Evolutionary conservation across 2,888 invertebrate genomes (phyloP).

Genomic region (Limnephilus auricula): DNA sequence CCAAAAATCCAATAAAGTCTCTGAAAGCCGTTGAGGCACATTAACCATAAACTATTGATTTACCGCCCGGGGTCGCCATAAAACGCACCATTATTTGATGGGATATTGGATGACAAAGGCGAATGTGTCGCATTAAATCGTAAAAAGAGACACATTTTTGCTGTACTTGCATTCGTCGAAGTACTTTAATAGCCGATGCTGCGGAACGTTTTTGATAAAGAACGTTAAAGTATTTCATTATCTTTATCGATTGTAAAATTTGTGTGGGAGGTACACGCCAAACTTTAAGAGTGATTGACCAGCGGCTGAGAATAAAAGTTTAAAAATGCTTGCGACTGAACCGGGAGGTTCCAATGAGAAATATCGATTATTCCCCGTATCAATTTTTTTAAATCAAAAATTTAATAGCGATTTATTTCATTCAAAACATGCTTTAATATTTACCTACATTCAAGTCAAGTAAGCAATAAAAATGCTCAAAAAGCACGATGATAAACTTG

Average conservation of each 20-base stretch:
- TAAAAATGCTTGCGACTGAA: no score
- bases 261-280: no score
- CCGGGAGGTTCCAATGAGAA: no score
- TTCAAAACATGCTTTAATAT: no score
- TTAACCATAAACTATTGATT: slow-evolving; percentile 29
- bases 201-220: neutral
- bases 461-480: no score
- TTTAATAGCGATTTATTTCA: no score
- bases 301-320: no score
- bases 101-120: slow-evolving; percentile 32
- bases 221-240: neutral
- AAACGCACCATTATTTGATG: slow-evolving; percentile 19
- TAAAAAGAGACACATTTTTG: neutral
- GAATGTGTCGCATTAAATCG: slow-evolving; percentile 1
- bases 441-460: no score
- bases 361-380: no score
- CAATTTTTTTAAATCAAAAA: no score
- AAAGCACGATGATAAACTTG: no score
- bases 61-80: neutral
- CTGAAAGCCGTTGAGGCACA: slow-evolving; percentile 8
- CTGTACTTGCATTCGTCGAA: slow-evolving; percentile 6
- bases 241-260: neutral
- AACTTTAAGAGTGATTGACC: no score
- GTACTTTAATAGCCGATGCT: neutral
- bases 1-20: slow-evolving; percentile 21